Evolutionary conservation across 1,140 invertebrate genomes (phyloP).

Genomic region (Tyrophagus putrescentiae): DNA sequence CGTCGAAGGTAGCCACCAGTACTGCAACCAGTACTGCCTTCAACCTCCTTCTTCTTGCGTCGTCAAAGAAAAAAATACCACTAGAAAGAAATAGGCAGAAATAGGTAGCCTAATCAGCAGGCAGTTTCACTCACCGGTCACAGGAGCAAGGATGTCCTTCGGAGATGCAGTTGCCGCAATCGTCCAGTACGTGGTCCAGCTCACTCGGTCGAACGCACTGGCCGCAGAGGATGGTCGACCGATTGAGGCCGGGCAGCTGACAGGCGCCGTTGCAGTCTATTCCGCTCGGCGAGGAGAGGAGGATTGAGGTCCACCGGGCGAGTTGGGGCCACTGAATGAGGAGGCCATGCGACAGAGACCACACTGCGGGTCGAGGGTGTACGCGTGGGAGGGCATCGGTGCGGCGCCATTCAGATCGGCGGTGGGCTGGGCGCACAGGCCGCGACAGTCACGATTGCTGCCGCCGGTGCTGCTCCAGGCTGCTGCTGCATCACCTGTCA

Average conservation of each 20-base stretch:
- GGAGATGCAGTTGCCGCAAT: constrained; percentile 20
- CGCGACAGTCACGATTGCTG: constrained; percentile 25
- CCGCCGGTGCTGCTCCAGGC: neutral
- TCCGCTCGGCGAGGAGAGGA: neutral
- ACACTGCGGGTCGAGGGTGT: constrained; percentile 22
- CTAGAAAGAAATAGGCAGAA: neutral
- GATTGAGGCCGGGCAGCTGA: constrained; percentile 8
- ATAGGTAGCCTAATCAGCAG: neutral
- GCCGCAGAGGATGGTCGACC: constrained; percentile 7
- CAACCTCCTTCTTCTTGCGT: too few species aligned
- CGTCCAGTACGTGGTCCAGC: constrained; percentile 9
- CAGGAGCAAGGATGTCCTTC: constrained; percentile 18
- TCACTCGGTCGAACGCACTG: constrained; percentile 17
- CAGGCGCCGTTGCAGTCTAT: constrained; percentile 22
- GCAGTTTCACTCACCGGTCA: constrained; percentile 9
- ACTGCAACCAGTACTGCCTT: too few species aligned
- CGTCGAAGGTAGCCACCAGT: too few species aligned
- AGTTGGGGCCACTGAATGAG: constrained; percentile 12
- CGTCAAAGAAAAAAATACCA: too few species aligned
- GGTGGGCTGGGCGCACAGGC: constrained; percentile 17
- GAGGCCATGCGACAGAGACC: constrained; percentile 20
- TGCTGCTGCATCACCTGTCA: neutral
- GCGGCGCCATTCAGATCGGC: neutral
- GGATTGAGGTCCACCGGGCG: neutral
- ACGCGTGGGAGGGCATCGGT: constrained; percentile 13